Evolutionary conservation across 1,140 invertebrate species (phyloP).

Genomic region (Nasonia vitripennis): DNA sequence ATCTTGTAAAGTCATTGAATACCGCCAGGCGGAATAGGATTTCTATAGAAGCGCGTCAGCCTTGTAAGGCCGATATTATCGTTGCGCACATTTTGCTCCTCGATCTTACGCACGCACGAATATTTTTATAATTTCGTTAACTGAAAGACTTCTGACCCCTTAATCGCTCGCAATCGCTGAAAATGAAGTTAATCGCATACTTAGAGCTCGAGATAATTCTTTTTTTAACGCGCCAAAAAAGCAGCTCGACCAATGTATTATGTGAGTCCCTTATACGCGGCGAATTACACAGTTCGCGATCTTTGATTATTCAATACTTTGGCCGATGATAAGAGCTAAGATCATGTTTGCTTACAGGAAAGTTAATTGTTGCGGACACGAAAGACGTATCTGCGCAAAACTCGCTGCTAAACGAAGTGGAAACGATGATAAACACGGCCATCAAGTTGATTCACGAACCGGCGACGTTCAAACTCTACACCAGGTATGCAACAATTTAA

Average conservation of each 20-base stretch:
- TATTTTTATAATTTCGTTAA: constrained; percentile 15
- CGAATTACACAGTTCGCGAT: neutral
- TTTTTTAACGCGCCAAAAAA: neutral
- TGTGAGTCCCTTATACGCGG: neutral
- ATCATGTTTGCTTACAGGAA: constrained; percentile 32
- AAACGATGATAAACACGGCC: constrained; percentile 58
- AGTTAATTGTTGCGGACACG: neutral
- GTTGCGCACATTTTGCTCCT: neutral
- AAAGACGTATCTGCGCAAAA: constrained; percentile 55
- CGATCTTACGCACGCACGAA: no score
- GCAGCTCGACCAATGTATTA: no score
- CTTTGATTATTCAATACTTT: neutral
- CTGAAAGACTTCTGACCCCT: neutral
- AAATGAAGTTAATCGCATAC: neutral
- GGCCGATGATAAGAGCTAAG: neutral
- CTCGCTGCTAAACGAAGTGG: constrained; percentile 60
- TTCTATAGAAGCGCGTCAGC: neutral
- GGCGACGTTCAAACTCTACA: constrained; percentile 65
- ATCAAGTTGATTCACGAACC: constrained; percentile 60
- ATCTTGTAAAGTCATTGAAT: neutral
- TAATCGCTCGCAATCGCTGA: constrained; percentile 21
- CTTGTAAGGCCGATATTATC: neutral
- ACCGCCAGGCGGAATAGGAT: neutral
- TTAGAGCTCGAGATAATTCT: neutral
- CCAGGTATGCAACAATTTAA: constrained; percentile 55